Percentiles rank a stretch among this genome's conserved stretches.
These are phyloP conservation scores for Prorops nasuta DNA, from an alignment of 1,140 invertebrate genomes.

Conservation along the genomic window DNA sequence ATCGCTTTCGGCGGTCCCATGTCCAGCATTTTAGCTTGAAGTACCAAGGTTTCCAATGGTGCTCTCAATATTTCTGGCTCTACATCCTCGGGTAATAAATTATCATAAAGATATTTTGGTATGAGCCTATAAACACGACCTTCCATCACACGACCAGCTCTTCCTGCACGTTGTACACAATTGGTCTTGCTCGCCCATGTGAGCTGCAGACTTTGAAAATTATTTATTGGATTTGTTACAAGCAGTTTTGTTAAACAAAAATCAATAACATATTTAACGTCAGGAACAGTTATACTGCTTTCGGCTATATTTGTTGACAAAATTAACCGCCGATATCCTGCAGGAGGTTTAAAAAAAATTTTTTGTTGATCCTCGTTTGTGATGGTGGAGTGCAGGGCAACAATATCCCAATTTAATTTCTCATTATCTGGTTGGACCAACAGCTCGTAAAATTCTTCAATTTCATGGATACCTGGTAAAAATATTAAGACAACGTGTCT, in stretches of 20 bases:
- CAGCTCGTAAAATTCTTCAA: constrained; percentile 63
- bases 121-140: constrained; percentile 89
- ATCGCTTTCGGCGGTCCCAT: constrained; percentile 82
- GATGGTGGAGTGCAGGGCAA: constrained; percentile 73
- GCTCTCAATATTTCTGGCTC: constrained; percentile 76
- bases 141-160: constrained; percentile 81
- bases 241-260: constrained; percentile 90
- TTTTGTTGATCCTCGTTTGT: constrained; percentile 72
- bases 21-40: constrained; percentile 80
- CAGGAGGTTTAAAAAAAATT: constrained; percentile 65
- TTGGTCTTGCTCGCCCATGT: constrained; percentile 88
- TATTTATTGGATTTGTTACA: constrained; percentile 70
- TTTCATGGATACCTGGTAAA: constrained; percentile 83
- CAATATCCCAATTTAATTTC: constrained; percentile 58
- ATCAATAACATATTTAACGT: constrained; percentile 94
- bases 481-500: constrained; percentile 79
- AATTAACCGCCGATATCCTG: constrained; percentile 78
- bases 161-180: constrained; percentile 85
- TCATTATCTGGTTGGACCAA: constrained; percentile 34
- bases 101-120: constrained; percentile 68
- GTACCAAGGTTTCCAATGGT: constrained; percentile 80
- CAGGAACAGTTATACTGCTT: constrained; percentile 93
- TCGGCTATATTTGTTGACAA: constrained; percentile 96
- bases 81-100: constrained; percentile 48
- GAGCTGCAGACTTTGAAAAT: constrained; percentile 77